Evolutionary conservation across 2,113 vertebrate species (phyloP), one percentile per base, ranked within the genome.

Genomic region (Grammomys dolichurus): DNA sequence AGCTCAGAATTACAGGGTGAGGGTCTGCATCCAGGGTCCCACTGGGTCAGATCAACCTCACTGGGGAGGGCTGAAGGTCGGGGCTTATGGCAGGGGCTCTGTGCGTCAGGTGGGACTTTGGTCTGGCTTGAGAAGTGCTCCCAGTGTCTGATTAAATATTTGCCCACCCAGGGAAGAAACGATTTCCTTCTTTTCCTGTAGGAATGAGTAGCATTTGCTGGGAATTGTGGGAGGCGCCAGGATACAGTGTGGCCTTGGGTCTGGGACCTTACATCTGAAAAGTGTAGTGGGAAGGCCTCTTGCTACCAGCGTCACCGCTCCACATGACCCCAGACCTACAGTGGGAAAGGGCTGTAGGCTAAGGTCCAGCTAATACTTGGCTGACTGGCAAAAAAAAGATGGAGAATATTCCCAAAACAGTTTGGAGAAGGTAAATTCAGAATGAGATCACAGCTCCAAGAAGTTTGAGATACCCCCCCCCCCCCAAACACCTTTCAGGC

Each of bases 1-100:
- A 97, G 96, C 91, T 97, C 97, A 85, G 97, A 90, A 58, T 90
- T 90, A 82, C 67, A 46, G 91, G 54, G 60, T 26, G 22, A 56
- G 80, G 75, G 36, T 92, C 91, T 93, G 90, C 67, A 70, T 84
- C 78, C 40, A 3, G 1, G 1, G 31, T 78, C 73, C 65, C 73
- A 87, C 54, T 2, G 19, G 94, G 54, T n/a, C 73, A 36, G 89
- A 96, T 69, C 54, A 65, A 28, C 51, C 43, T 76, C 73, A 77
- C 43, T 58, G 7, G 80, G 70, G 85, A 84, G 54, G 82, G 19
- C 75, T 63, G n/a, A 78, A 58, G 81, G 56, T 51, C 72, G 56
- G 81, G 81, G 36, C 48, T 81, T 93, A 13, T n/a, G 43, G 80
- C 26, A 31, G 40, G 86, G 92, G 91, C n/a, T 81, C 87, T 51